Percentiles rank a stretch among this genome's conserved stretches.
phyloP scores from a whole-genome alignment of 1,140 invertebrate genomes.

The Drosophila seguyi region DNA sequence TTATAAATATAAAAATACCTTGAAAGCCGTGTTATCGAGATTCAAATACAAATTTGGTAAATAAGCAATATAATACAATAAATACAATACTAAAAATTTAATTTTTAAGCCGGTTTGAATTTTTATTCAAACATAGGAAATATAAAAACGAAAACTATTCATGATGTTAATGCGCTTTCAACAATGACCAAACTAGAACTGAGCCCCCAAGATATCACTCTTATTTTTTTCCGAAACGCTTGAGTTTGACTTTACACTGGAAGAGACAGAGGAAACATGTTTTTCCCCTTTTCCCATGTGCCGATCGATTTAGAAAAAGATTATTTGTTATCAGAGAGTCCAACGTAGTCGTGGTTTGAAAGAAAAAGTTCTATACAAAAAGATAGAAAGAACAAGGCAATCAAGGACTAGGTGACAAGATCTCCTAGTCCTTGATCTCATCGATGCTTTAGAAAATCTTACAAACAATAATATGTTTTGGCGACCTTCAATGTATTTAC shows the following conservation, averaged over 20 bases:
- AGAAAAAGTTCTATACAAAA: no score
- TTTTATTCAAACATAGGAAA: not conserved
- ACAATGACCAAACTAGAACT: conserved; percentile 3
- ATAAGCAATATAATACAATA: not conserved
- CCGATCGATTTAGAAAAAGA: no score
- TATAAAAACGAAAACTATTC: not conserved
- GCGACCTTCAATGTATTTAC: no score
- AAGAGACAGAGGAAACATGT: not conserved
- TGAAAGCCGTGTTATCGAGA: not conserved
- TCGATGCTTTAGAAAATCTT: no score
- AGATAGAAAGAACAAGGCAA: no score
- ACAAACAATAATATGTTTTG: no score
- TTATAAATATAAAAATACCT: not conserved
- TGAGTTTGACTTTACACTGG: not conserved
- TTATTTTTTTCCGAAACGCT: not conserved
- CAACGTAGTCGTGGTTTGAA: no score
- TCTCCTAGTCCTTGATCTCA: no score
- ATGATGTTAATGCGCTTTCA: not conserved
- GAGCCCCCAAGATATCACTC: not conserved
- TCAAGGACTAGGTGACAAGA: no score
- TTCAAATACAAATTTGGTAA: not conserved
- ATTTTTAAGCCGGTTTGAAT: not conserved
- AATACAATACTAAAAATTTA: not conserved
- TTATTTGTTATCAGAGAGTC: no score
- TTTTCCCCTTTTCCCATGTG: no score